Evolutionary conservation across 2,113 vertebrate genomes (phyloP).

Genomic region (Onychorhynchus coronatus): DNA sequence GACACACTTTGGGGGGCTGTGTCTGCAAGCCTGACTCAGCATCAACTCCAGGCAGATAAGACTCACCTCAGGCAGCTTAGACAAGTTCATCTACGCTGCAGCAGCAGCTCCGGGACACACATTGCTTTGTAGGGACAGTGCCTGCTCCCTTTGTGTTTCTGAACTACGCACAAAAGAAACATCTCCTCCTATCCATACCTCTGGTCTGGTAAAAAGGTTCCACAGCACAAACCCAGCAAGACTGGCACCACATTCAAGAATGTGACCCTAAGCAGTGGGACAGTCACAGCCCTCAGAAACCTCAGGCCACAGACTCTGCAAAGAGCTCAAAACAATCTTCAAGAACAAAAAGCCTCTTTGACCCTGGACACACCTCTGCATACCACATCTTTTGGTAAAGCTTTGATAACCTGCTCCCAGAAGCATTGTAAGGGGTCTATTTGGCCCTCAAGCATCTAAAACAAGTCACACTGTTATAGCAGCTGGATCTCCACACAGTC

Average conservation of each 20-base stretch:
- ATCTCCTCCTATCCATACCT: background rate
- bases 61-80: background rate
- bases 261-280: too few species aligned
- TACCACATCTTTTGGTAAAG: background rate
- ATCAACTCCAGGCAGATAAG: background rate
- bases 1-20: background rate
- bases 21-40: background rate
- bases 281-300: background rate
- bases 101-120: background rate
- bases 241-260: background rate
- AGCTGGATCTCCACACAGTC: background rate
- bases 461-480: background rate
- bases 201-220: background rate
- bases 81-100: background rate
- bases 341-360: background rate
- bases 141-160: background rate
- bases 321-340: background rate
- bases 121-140: background rate
- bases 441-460: background rate
- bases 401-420: background rate
- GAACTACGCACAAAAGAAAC: background rate
- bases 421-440: fast-evolving
- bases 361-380: background rate
- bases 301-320: background rate
- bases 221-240: background rate